Base-by-base conservation (phyloP, 2,113 vertebrate species). In the Grammomys dolichurus region DNA sequence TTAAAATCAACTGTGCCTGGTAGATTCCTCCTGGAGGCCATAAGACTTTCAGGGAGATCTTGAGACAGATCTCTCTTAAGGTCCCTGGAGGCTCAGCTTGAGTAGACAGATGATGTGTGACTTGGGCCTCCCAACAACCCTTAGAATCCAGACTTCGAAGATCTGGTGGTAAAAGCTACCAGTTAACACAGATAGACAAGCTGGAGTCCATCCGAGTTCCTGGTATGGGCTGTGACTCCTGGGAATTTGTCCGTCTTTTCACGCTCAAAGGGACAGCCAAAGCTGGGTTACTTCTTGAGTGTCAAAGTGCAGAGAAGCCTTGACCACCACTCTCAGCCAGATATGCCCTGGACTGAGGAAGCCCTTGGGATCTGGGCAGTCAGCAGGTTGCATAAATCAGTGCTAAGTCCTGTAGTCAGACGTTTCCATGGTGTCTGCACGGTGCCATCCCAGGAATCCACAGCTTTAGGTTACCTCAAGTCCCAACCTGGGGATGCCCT, bases 391-490 rank as follows among this genome's bases (percentile, higher is more conserved):
- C 84, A 91, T 77, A 97, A 96, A 95, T 95, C 96, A 97, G 70
- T 76, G 82, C 80, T 93, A 97, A 94, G 93, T 85, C 89, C 86
- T 12, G 91, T 73, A 89, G 54, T 91, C 95, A 96, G 94, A 91
- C 77, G 85, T 96, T 75, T 96, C 93, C 91, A 77, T n/a, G 76
- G 95, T 88, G 80, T 90, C 80, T 84, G 46, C 96, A 95, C 7
- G 5, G 80, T 93, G 72, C 89, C 60, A 72, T 96, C 56, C 54
- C 84, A 63, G 84, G 94, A 96, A 97, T 93, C 93, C 69, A 88
- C 70, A 88, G 85, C 89, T 95, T 78, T 87, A 48, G 26, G 2
- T 96, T 63, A 76, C 91, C 89, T 96, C 72, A 9, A 16, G 17
- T 69, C 40, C 76, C n/a, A 91, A 63, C 56, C 46, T 36, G 65